Evolutionary conservation across 2,888 invertebrate species (phyloP), one percentile per base, ranked within the genome.

Genomic region (Mongoloraphidia duomilia): DNA sequence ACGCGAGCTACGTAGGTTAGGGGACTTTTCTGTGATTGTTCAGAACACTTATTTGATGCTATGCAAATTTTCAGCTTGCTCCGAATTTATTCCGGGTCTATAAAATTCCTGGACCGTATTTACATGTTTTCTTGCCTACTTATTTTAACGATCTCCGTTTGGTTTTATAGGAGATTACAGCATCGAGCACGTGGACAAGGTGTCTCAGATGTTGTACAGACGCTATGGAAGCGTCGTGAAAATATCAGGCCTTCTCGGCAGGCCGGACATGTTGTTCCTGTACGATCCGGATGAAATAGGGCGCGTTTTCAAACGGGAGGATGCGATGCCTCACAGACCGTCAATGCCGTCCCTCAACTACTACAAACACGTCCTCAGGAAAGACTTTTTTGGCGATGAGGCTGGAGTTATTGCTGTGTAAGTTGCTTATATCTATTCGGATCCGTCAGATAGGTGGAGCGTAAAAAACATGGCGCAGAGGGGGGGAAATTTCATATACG

Each of bases 261-360:
- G 83, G 50, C 83, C 84, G 0, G 84, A 84, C 55, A 81, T 84
- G 78, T 69, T 84, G 36, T 84, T 84, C 58, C 68, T 84, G 1
- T 84, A 80, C 59, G 81, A 84, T 57, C 79, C 82, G 1, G 71
- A 76, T 33, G 81, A 82, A 59, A 82, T 84, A 11, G 82, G 84
- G 59, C 70, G 76, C 47, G 77, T 84, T 1, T 83, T 82, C 57
- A 65, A 83, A 11, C 74, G 76, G 26, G 84, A 84, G 63, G 84
- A 83, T 54, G 66, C 66, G 2, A 72, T 80, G 59, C 84, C 84
- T 0, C 77, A 78, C 54, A 73, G 84, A 49, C 84, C 84, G 0
- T 82, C 83, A 1, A 84, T 84, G 84, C 82, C 84, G 0, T 83
- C 82, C 0, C 65, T 84, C 42, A 77, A 82, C 61, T 82, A 82